Evolutionary conservation across 2,888 invertebrate genomes (phyloP).

Genomic region (Euproctis similis): DNA sequence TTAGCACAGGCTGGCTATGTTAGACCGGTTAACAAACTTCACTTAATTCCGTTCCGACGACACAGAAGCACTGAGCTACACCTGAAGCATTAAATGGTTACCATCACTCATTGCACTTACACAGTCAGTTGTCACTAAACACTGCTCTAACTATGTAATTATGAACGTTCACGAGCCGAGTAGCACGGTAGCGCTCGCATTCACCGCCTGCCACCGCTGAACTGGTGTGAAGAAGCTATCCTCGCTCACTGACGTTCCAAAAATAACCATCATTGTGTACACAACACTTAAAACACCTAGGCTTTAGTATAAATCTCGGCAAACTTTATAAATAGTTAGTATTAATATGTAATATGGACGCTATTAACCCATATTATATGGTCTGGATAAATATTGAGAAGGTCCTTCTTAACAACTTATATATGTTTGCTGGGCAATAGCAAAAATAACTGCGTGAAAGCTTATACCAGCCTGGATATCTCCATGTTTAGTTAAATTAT

Average conservation of each 20-base stretch:
- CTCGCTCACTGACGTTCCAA: slow-evolving; percentile 46
- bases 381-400: slow-evolving; percentile 15
- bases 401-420: no score
- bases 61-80: slow-evolving; percentile 54
- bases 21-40: slow-evolving; percentile 37
- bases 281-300: slow-evolving; percentile 65
- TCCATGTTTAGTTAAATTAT: slow-evolving; percentile 7
- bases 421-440: neutral
- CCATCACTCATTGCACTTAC: slow-evolving; percentile 65
- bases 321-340: slow-evolving; percentile 51
- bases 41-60: slow-evolving; percentile 40
- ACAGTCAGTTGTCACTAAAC: slow-evolving; percentile 36
- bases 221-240: slow-evolving; percentile 44
- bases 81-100: slow-evolving; percentile 38
- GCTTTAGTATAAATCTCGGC: slow-evolving; percentile 57
- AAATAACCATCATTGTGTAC: slow-evolving; percentile 71
- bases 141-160: slow-evolving; percentile 35
- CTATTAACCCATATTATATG: slow-evolving; percentile 32
- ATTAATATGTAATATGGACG: slow-evolving; percentile 24
- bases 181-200: slow-evolving; percentile 35
- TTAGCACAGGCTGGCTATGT: slow-evolving; percentile 54
- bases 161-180: slow-evolving; percentile 30
- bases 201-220: slow-evolving; percentile 45
- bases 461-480: slow-evolving; percentile 3
- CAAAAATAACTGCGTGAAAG: slow-evolving; percentile 4